Evolutionary conservation across 2,888 invertebrate species (phyloP).

Genomic region (Fragum whitleyi): DNA sequence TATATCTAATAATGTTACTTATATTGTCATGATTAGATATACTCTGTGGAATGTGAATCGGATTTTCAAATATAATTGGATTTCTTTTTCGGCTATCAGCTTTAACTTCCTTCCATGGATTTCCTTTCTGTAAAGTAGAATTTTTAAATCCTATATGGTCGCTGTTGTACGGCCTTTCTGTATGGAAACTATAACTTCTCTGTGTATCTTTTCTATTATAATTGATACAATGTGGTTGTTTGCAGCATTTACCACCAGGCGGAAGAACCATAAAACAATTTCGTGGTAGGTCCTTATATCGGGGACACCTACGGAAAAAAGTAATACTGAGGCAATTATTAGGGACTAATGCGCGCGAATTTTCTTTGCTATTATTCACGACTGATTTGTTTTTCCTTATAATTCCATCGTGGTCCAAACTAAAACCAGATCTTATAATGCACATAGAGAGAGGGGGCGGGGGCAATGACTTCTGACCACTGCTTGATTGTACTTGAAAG

Average conservation of each 20-base stretch:
- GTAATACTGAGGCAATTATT: too few species aligned
- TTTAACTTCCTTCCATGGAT: not conserved
- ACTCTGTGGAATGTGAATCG: not conserved
- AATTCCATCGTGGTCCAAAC: too few species aligned
- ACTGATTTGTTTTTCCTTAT: too few species aligned
- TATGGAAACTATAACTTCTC: not conserved
- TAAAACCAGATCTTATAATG: too few species aligned
- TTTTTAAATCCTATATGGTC: not conserved
- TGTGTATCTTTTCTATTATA: not conserved
- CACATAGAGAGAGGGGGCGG: too few species aligned
- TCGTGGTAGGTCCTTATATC: slow-evolving; percentile 31
- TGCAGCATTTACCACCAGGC: slow-evolving; percentile 40
- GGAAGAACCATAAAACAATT: slow-evolving; percentile 41
- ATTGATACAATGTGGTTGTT: slow-evolving; percentile 33
- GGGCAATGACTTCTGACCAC: too few species aligned
- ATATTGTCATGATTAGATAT: not conserved
- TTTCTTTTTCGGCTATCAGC: not conserved
- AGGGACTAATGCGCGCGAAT: not conserved
- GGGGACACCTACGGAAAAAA: slow-evolving; percentile 46
- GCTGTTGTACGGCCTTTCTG: too few species aligned
- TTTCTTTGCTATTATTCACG: not conserved
- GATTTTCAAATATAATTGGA: slow-evolving; percentile 7
- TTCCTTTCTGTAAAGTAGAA: too few species aligned
- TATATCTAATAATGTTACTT: not conserved
- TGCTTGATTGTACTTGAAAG: too few species aligned